Evolutionary conservation across 2,888 invertebrate genomes (phyloP).

Genomic region (Ptilodon capucinus): DNA sequence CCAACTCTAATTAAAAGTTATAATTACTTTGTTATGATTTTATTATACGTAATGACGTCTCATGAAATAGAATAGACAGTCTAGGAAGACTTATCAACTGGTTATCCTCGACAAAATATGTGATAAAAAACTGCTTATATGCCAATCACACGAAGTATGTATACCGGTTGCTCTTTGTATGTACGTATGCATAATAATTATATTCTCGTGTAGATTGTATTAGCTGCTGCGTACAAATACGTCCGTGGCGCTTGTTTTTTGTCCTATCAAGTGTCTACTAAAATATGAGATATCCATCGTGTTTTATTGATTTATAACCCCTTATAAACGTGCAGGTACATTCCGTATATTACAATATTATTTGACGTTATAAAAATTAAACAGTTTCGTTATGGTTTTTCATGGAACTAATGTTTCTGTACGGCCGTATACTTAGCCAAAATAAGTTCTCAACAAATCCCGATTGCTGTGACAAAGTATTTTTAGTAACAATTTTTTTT

Average conservation of each 20-base stretch:
- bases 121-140: slow-evolving; percentile 25
- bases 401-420: too few relatives aligned
- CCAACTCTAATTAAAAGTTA: neutral
- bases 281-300: too few relatives aligned
- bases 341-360: too few relatives aligned
- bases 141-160: slow-evolving; percentile 16
- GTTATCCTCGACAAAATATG: slow-evolving; percentile 55
- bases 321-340: too few relatives aligned
- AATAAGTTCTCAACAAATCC: too few relatives aligned
- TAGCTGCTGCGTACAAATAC: neutral
- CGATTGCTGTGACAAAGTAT: too few relatives aligned
- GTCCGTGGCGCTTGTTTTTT: neutral
- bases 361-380: too few relatives aligned
- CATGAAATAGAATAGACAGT: slow-evolving; percentile 25
- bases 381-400: too few relatives aligned
- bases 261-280: neutral
- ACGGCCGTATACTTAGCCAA: too few relatives aligned
- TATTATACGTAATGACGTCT: slow-evolving; percentile 24
- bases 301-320: too few relatives aligned
- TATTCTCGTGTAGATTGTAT: neutral
- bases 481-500: too few relatives aligned
- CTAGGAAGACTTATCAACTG: slow-evolving; percentile 47
- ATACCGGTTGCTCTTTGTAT: slow-evolving; percentile 11
- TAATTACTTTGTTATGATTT: slow-evolving; percentile 3
- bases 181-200: neutral